Base-by-base conservation (phyloP, 2,888 invertebrate genomes). In the Matsumyia berberina region DNA sequence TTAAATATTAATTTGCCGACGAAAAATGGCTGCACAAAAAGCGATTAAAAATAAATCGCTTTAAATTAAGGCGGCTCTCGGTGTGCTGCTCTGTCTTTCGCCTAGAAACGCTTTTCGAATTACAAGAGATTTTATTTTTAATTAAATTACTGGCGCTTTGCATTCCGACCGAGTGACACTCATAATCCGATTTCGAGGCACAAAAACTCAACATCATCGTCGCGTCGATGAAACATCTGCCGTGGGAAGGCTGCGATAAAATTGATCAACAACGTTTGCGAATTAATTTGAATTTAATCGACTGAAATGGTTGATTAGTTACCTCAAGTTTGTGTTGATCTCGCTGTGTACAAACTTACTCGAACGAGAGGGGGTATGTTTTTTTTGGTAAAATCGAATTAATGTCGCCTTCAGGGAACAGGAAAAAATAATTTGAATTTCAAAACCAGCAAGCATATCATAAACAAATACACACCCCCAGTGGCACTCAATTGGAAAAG, bases 1-100 rank as follows among this genome's bases (percentile, higher is more conserved):
- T 49, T 60, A 39, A 51, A 42, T 5, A 53, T 42, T 19, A 73
- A 53, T 73, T 62, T 55, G 24, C 11, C 2, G 24, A 29, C 42
- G 24, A 53, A 73, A 33, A 39, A 39, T 17, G 24, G 33, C 31
- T 15, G 33, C 9, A 8, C 5, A 5, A 31, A 51, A 7, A 15
- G 7, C 51, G 33, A 35, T 44, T 39, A 66, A 66, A 74, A 74
- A 74, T 74, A 57, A 55, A 66, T 66, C 35, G n/a, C 1, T 0
- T 69, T 57, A 31, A 69, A 55, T 69, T 31, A 55, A 42, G 29
- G 12, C 9, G 6, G 19, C 33, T 33, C n/a, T 9, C 12, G 6
- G 7, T n/a, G n/a, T n/a, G 29, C 5, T 58, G 37, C 1, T 31
- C 29, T 15, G 7, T n/a, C n/a, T n/a, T n/a, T 12, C 53, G 8